Evolutionary conservation across 2,113 vertebrate species (phyloP), one percentile per base, ranked within the genome.

Genomic region (Stigmatopora nigra): DNA sequence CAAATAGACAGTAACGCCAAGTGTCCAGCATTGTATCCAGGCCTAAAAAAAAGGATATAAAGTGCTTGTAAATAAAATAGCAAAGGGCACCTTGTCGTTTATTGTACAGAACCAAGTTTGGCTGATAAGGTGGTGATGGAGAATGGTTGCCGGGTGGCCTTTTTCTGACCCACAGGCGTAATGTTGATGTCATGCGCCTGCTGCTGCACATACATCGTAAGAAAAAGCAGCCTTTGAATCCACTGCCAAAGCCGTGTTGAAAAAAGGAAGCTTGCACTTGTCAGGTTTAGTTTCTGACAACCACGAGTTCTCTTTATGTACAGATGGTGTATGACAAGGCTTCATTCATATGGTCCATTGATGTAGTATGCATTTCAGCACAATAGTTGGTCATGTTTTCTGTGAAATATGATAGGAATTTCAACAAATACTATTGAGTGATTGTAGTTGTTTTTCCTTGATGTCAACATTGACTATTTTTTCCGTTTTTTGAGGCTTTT

Each of bases 1-100:
- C 79, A 89, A 83, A 44, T 16, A 5, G 65, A 64, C 52, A 20
- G 68, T 5, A 7, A 63, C 75, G 84, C 82, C 83, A 80, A 82
- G 79, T 78, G 86, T 80, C 84, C 82, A 72, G 77, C 82, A 85
- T 85, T 87, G 83, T 84, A 69, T 76, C 58, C 76, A 76, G 77
- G 79, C 75, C 12, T 38, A 44, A 44, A 71, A 61, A 69, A 63
- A 61, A n/a, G n/a, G 69, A 65, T 19, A 22, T 60, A 1, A 17
- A n/a, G 59, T 13, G 60, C 15, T 74, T 68, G 70, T 64, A 81
- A 79, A 84, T 73, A 82, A 75, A 78, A 69, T 31, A 31, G 25
- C 25, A 31, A n/a, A n/a, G 66, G 77, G 56, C 60, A 61, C 45
- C 60, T 80, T 84, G 70, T 82, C 86, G 67, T 78, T 78, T 69